phyloP scores from a whole-genome alignment of 37 sponge, comb jelly and placozoan species.

The Tethya wilhelma region DNA sequence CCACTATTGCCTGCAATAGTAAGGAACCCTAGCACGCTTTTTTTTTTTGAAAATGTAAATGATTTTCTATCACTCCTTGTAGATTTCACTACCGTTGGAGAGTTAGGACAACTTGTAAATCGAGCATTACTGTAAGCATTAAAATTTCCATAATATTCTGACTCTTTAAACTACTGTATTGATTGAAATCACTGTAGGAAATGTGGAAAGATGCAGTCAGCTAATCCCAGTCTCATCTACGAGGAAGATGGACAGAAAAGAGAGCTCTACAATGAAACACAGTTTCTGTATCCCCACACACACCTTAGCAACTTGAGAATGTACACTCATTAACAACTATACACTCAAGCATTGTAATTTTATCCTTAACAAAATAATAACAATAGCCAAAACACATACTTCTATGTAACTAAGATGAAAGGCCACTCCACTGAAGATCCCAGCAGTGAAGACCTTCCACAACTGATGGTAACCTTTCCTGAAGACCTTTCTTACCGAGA shows the following conservation, averaged over 20 bases:
- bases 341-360: too few species aligned
- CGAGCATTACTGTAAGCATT: constrained; percentile 4
- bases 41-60: too few species aligned
- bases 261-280: constrained; percentile 31
- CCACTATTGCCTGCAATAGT: too few species aligned
- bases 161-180: too few species aligned
- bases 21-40: too few species aligned
- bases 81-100: constrained; percentile 30
- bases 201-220: background rate
- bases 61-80: too few species aligned
- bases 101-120: constrained; percentile 1
- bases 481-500: constrained; percentile 3
- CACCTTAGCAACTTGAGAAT: background rate
- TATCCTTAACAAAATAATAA: background rate
- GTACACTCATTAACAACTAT: background rate
- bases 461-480: background rate
- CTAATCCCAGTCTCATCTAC: constrained; percentile 8
- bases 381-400: background rate
- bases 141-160: too few species aligned
- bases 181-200: too few species aligned
- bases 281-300: constrained; percentile 42
- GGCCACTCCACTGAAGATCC: too few species aligned
- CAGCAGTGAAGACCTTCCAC: background rate
- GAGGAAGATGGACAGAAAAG: constrained; percentile 1
- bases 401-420: background rate